Base-by-base conservation (phyloP, 2,113 vertebrate species). In the Malurus melanocephalus region DNA sequence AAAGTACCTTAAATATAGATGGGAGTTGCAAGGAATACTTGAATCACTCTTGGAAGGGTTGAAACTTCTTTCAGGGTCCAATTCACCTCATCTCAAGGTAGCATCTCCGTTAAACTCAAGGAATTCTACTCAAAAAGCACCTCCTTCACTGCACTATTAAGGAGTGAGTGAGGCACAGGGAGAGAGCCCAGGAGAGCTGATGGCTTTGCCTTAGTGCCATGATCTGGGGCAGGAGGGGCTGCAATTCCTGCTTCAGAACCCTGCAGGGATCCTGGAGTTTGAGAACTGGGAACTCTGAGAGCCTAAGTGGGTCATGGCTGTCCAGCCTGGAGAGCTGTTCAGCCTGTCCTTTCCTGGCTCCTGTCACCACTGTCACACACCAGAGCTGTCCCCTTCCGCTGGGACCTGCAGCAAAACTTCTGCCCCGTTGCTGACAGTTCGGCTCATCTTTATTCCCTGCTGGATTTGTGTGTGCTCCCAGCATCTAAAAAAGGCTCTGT, bases 401-500 rank as follows among this genome's bases (percentile, higher is more conserved):
- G 69, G 65, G 49, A 78, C 88, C 33, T 61, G 42, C 49, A 84
- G 66, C 53, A 68, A 61, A 78, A 84, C 61, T 78, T 38, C 40
- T 38, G 35, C 22, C n/a, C 45, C 2, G 4, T 16, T 52, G 77
- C 61, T 87, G 89, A 65, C 89, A 84, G 66, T 38, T 88, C 53
- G 28, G 57, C 9, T 84, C 80, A 84, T 84, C 89, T 87, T 86
- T 53, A 87, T 81, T 92, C 80, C 76, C 80, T 65, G 61, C 66
- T 83, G 92, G 74, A 78, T 88, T 65, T 71, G 55, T 42, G 60
- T 80, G 59, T 67, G 53, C 73, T 94, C 69, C 81, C 66, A 88
- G 49, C 55, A 76, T 45, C 91, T 90, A 84, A 93, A 94, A 90
- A 87, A 81, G 78, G 55, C 30, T 59, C 86, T 93, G 90, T 88